phyloP scores from a whole-genome alignment of 2,113 vertebrate species.

The Lamprologus callipterus region DNA sequence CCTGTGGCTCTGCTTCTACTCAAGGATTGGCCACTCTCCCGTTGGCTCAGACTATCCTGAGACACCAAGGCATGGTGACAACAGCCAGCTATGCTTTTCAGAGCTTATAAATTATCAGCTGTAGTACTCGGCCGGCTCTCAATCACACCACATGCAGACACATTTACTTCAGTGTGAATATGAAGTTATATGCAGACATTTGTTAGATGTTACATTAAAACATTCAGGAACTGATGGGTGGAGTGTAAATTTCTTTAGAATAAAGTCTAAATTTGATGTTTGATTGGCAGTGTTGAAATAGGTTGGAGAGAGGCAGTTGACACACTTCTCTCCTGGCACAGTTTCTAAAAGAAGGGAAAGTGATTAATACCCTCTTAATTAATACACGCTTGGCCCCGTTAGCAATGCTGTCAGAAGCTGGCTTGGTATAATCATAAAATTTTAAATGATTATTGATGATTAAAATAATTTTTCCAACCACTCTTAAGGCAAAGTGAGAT shows the following conservation, averaged over 20 bases:
- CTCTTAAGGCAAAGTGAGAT: background rate
- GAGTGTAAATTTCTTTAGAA: background rate
- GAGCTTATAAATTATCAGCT: background rate
- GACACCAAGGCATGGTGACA: background rate
- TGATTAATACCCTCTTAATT: background rate
- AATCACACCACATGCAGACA: background rate
- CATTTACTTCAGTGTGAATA: background rate
- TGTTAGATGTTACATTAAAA: background rate
- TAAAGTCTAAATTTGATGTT: background rate
- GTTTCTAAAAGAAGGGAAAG: conserved; percentile 34
- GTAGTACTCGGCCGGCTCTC: background rate
- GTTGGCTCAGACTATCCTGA: background rate
- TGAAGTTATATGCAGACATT: background rate
- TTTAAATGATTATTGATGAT: background rate
- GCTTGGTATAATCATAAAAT: background rate
- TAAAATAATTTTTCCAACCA: background rate
- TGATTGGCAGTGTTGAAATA: background rate
- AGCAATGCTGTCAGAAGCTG: background rate
- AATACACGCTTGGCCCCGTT: conserved; percentile 11
- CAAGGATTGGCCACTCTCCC: background rate
- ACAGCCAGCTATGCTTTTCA: background rate
- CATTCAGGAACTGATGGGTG: background rate
- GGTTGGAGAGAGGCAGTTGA: background rate
- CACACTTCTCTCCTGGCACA: conserved; percentile 34
- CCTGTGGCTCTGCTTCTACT: background rate